Evolutionary conservation across 2,797 vertebrate species (phyloP).

Genomic region (Merluccius polli): DNA sequence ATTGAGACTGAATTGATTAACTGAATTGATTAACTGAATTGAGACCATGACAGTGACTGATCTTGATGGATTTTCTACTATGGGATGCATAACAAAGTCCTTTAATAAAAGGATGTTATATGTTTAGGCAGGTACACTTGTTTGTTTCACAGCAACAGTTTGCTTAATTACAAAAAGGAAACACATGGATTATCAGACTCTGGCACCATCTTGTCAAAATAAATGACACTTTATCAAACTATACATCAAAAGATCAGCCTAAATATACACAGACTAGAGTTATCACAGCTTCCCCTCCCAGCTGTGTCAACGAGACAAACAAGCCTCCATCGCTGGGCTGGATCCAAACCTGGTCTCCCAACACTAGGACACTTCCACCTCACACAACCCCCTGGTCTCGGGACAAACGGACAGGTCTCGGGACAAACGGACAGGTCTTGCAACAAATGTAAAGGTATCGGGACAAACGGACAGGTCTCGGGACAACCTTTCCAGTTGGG

Average conservation of each 20-base stretch:
- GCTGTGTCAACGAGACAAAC: no score
- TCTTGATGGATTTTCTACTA: constrained; percentile 3
- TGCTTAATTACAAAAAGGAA: constrained; percentile 62
- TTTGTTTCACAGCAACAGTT: constrained; percentile 49
- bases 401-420: background rate
- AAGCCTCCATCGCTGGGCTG: background rate
- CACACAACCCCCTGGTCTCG: background rate
- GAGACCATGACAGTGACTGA: background rate
- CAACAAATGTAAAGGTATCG: no score
- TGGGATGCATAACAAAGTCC: background rate
- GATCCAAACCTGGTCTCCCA: background rate
- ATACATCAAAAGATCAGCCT: background rate
- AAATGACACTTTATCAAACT: constrained; percentile 23
- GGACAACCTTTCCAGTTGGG: background rate
- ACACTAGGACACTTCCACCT: background rate
- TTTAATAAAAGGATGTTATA: background rate
- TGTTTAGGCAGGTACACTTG: constrained; percentile 41
- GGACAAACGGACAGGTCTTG: no score
- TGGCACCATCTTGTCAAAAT: constrained; percentile 37
- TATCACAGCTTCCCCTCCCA: background rate
- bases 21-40: no score
- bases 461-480: background rate
- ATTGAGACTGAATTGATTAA: no score
- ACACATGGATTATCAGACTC: constrained; percentile 50
- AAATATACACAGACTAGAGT: background rate